Conservation (phyloP, 2,113 vertebrate genomes). For the Eulemur macaco region DNA sequence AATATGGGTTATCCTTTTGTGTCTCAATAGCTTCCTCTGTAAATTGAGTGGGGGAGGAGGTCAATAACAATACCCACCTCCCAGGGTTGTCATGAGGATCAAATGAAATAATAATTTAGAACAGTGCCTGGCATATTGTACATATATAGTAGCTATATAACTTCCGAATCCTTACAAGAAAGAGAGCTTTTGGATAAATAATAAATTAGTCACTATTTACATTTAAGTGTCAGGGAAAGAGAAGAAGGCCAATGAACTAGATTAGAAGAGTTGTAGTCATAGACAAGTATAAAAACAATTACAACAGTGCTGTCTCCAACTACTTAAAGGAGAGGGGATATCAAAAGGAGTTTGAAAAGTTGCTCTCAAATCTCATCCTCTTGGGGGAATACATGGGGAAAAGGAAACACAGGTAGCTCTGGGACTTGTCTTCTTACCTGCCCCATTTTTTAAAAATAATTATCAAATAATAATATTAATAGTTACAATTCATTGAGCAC, state of each 20-base stretch:
- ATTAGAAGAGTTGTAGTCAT: not conserved
- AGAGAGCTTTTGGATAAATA: not conserved
- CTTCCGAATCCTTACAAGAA: not conserved
- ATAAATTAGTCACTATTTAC: not conserved
- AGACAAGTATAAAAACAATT: not conserved
- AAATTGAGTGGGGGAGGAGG: not conserved
- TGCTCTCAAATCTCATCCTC: not conserved
- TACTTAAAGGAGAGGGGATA: not conserved
- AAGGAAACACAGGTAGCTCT: not conserved
- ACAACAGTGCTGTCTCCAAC: not conserved
- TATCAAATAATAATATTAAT: not conserved
- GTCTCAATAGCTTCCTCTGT: not conserved
- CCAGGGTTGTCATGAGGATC: not conserved
- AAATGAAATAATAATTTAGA: not conserved
- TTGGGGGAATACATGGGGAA: not conserved
- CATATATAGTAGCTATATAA: not conserved
- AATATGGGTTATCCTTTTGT: not conserved
- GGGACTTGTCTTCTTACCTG: not conserved
- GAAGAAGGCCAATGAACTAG: not conserved
- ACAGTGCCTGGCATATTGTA: not conserved
- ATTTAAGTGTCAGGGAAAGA: not conserved
- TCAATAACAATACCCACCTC: not conserved
- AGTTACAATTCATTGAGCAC: not conserved
- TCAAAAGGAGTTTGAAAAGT: not conserved
- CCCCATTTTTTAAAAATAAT: not conserved